These are phyloP conservation scores for Phoenoteleia sp. DNA, from an alignment of 2,888 invertebrate species.

Conservation along the genomic window DNA sequence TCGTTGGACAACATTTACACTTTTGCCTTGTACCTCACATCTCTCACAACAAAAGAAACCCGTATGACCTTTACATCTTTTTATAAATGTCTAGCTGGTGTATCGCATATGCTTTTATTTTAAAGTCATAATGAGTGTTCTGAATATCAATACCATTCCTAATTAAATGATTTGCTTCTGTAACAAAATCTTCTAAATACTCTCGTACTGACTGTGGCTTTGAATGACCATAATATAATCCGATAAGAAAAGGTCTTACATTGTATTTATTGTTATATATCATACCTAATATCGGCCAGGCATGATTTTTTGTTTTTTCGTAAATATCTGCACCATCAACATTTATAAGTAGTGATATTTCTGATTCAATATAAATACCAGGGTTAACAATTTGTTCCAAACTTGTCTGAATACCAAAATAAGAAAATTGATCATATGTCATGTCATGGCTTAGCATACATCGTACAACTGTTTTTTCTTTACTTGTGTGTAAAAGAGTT, in stretches of 20 bases:
- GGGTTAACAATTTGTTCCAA: background rate
- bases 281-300: background rate
- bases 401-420: background rate
- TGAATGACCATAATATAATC: background rate
- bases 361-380: background rate
- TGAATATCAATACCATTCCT: background rate
- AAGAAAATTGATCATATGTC: background rate
- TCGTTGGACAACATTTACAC: background rate
- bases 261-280: background rate
- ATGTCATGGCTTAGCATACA: background rate
- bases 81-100: background rate
- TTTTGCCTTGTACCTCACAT: background rate
- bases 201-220: background rate
- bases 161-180: background rate
- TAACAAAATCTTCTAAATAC: background rate
- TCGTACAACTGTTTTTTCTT: conserved; percentile 4
- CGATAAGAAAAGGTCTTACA: background rate
- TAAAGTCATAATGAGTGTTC: background rate
- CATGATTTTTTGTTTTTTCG: background rate
- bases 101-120: background rate
- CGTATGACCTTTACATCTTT: background rate
- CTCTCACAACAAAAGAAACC: background rate
- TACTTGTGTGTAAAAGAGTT: conserved; percentile 6
- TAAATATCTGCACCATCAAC: background rate
- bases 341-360: background rate